Percentiles rank a stretch among this genome's conserved stretches.
Conservation (phyloP, 2,797 vertebrate species). For the Lepilemur ruficaudatus region DNA sequence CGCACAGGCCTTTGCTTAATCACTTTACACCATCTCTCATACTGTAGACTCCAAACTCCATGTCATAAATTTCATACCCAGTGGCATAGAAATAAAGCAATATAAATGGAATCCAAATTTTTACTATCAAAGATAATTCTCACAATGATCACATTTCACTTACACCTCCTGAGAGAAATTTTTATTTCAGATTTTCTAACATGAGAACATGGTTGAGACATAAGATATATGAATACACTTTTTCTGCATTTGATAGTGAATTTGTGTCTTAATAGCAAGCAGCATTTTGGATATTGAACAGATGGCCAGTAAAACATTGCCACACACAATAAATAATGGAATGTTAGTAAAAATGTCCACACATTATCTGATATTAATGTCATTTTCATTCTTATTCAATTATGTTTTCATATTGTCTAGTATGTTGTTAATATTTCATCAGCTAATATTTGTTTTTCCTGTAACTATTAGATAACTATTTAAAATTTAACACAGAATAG, state of each 20-base stretch:
- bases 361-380: conserved; percentile 36
- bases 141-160: neutral
- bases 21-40: neutral
- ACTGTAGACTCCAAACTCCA: neutral
- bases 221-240: neutral
- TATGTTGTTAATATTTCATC: conserved; percentile 54
- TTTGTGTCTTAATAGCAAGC: neutral
- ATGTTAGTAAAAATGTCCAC: neutral
- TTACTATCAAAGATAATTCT: neutral
- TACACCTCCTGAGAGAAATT: neutral
- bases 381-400: conserved; percentile 47
- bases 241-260: conserved; percentile 11
- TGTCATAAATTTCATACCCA: neutral
- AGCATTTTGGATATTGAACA: conserved; percentile 43
- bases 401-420: conserved; percentile 9
- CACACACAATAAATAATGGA: conserved; percentile 51
- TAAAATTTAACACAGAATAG: conserved; percentile 35
- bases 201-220: neutral
- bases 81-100: neutral
- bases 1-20: neutral
- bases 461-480: conserved; percentile 25
- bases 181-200: neutral
- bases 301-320: conserved; percentile 35
- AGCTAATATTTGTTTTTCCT: conserved; percentile 48
- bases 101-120: neutral